phyloP scores from a whole-genome alignment of 1,140 invertebrate genomes.

The Drosophila bocqueti region DNA sequence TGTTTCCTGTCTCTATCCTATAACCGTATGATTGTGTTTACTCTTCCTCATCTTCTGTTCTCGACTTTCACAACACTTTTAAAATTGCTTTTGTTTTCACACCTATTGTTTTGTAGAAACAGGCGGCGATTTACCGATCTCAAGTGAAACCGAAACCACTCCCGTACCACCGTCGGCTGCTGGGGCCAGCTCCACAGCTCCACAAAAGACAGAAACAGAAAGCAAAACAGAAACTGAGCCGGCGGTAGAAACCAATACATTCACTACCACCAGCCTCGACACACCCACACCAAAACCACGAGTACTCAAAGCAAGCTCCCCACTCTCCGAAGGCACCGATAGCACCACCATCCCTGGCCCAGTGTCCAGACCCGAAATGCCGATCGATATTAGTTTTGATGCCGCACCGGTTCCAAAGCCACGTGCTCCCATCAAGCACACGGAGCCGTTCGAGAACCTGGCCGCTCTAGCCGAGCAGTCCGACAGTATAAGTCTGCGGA shows the following conservation, averaged over 20 bases:
- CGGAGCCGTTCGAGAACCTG: conserved; percentile 75
- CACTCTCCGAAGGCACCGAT: conserved; percentile 65
- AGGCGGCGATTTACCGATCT: conserved; percentile 80
- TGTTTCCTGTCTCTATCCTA: conserved; percentile 28
- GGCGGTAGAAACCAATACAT: conserved; percentile 57
- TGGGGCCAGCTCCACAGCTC: conserved; percentile 36
- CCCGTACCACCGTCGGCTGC: conserved; percentile 75
- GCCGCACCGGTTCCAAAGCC: conserved; percentile 75
- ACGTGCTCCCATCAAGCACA: conserved; percentile 75
- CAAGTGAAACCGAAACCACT: conserved; percentile 81
- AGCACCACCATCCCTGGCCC: conserved; percentile 66
- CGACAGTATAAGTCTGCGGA: conserved; percentile 78
- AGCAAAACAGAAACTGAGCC: conserved; percentile 47
- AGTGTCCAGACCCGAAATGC: conserved; percentile 55
- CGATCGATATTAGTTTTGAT: conserved; percentile 61
- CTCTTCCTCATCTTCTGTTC: conserved; percentile 63
- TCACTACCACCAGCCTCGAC: conserved; percentile 61
- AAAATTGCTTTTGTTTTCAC: conserved; percentile 83
- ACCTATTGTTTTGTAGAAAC: conserved; percentile 85
- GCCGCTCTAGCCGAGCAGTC: conserved; percentile 72
- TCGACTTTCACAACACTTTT: conserved; percentile 81
- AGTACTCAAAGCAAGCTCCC: conserved; percentile 73
- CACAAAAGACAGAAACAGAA: conserved; percentile 40
- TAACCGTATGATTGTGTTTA: conserved; percentile 57
- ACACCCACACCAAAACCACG: conserved; percentile 82